Base-by-base conservation (phyloP, 2,797 vertebrate species). In the Phalloptychus januarius region DNA sequence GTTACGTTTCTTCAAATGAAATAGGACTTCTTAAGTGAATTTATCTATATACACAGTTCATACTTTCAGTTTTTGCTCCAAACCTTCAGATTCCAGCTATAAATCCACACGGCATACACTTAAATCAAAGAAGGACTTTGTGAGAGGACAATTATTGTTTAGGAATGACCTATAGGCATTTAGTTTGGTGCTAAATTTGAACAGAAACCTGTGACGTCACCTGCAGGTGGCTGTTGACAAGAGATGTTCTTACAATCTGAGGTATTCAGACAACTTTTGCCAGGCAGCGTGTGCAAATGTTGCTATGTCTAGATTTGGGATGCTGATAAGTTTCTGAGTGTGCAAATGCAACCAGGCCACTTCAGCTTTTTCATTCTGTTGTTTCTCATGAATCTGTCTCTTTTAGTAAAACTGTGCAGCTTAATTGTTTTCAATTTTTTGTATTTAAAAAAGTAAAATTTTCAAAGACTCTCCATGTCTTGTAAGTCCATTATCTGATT, bases 401-500 rank as follows among this genome's bases (percentile, higher is more conserved):
- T 61, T 61, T 33, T n/a, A 33, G 58, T 61, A 16, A 15, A 33
- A 36, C 11, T 33, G 58, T 33, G 18, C 58, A 33, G 28, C n/a
- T 16, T 18, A 61, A 33, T 6, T 58, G 4, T 58, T 50, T 50
- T 8, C 0, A 20, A 0, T 50, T 50, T 50, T 50, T 50, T 50
- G 20, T 23, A 50, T 48, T 50, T 18, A 18, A 46, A 23, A 50
- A 46, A 48, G n/a, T n/a, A 44, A 6, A 20, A 0, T 25, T 52
- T 25, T 25, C 15, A 46, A 46, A 50, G 6, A 3, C 16, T 54
- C 11, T 11, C 25, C 12, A 11, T 54, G 52, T 28, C 13, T 31
- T 33, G 18, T 78, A 23, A 75, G 69, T 46, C 75, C 46, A 87
- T 58, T 61, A 83, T 25, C 71, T 36, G 48, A 71, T 11, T 54